Evolutionary conservation across 2,797 vertebrate species (phyloP), one percentile per base, ranked within the genome.

Genomic region (Luscinia luscinia): DNA sequence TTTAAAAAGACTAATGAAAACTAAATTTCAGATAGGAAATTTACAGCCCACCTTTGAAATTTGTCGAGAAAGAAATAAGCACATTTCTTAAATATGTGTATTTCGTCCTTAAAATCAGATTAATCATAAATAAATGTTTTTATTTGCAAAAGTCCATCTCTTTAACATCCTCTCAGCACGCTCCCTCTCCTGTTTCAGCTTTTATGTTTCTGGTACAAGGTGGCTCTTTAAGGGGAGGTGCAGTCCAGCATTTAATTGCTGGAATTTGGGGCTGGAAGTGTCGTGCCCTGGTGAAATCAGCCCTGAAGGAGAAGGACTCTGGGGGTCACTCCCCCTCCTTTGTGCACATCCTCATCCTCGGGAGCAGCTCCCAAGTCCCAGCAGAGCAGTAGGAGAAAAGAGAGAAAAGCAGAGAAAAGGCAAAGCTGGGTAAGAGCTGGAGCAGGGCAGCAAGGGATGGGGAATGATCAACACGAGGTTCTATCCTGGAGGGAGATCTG

Each of bases 271-370:
- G 43, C 55, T 66, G 15, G 12, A 14, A 11, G 34, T 46, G 22
- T 46, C 21, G 45, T 27, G 21, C 48, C 66, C 27, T 70, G 66
- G 40, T 83, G 7, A 70, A 61, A 54, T 10, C 67, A 64, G 3
- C 14, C 11, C 64, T 23, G 36, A 9, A 12, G 20, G 8, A 24
- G 73, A 20, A 46, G 55, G 4, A 27, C 22, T 20, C 30, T 5
- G 48, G 48, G 24, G 27, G 36, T n/a, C 5, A 5, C 61, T 38
- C 8, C 62, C 54, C 54, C 26, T 46, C 43, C 64, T 20, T 3
- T 3, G 0, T 1, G 26, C 52, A 36, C 57, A 14, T 15, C 59
- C 11, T 11, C 46, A 21, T 3, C n/a, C 32, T 7, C 30, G 26
- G 12, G 12, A 10, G 54, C 8, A 8, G 18, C 9, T 86, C 66